Base-by-base conservation (phyloP, 2,888 invertebrate species). In the Buathra laborator region DNA sequence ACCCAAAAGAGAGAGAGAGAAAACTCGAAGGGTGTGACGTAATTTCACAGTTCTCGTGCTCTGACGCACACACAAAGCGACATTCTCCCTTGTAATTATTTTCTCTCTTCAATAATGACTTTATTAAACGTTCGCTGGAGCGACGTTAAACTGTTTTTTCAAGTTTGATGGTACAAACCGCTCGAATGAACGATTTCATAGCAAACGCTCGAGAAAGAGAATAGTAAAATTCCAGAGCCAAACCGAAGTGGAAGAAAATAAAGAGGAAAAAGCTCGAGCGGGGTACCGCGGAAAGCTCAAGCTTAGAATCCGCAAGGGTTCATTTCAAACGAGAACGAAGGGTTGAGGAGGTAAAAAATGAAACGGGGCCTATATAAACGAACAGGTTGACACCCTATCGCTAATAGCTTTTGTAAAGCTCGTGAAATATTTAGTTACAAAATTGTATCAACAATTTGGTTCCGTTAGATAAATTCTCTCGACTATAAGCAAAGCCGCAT, bases 21-120 rank as follows among this genome's bases (percentile, higher is more conserved):
- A 79, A 77, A 44, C 53, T 74, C 29, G 48, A 48, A 24, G 14
- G 76, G 46, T 53, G 67, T n/a, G 62, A 72, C 66, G 80, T 19
- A 16, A 72, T 72, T 72, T 72, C 43, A 10, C 78, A n/a, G 44
- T 68, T 68, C 53, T 74, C 72, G 24, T n/a, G 24, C 29, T 59
- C 14, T 12, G 29, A 59, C 6, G n/a, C 9, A 59, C n/a, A 32
- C 3, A 10, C 29, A 29, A 59, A n/a, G 3, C 10, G 24, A 12
- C 24, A 14, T 59, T 59, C 19, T 0, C 6, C 6, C 14, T 14
- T 2, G 1, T 7, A 32, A 10, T 32, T 59, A 29, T 14, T 32
- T 32, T 6, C 2, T 14, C 14, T 14, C 29, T 14, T 24, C 59
- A 32, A 56, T 19, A 16, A 59, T 14, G 10, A 4, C 59, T 59